A percentile compares a stretch with the other conserved stretches of the same genome.
Conservation (phyloP, 2,113 vertebrate species). For the Toxostoma redivivum region DNA sequence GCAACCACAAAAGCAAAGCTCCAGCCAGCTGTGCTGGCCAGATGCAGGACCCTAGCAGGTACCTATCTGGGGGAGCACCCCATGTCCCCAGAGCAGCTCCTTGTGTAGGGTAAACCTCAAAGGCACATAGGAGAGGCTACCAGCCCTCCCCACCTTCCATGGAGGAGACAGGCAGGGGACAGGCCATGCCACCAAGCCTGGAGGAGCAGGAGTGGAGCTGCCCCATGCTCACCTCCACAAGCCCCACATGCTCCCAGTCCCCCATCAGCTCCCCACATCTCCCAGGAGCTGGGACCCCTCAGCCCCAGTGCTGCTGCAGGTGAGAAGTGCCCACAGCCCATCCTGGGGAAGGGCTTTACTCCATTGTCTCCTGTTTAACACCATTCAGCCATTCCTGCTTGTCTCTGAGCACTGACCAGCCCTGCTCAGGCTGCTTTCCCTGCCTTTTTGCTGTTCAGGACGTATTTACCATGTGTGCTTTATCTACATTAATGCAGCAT, state of each 20-base stretch:
- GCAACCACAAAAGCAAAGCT: neutral
- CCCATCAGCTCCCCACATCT: neutral
- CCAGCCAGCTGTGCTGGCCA: neutral
- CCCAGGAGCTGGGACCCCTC: neutral
- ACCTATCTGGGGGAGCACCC: fast-evolving
- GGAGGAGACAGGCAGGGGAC: neutral
- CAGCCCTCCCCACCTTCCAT: neutral
- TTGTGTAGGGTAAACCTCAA: fast-evolving
- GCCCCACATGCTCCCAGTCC: fast-evolving
- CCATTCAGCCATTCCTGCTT: neutral
- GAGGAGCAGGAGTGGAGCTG: neutral
- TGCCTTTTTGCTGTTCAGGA: neutral
- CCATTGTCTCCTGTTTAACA: neutral
- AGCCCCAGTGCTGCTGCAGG: fast-evolving
- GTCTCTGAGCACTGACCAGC: neutral
- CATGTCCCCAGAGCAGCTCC: fast-evolving
- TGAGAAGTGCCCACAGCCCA: neutral
- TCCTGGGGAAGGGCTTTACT: fast-evolving
- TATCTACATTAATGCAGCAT: neutral
- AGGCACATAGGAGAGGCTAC: neutral
- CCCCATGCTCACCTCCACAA: fast-evolving
- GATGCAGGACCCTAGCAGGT: neutral
- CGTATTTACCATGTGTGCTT: neutral
- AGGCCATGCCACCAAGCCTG: neutral
- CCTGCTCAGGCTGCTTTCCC: neutral